phyloP scores from a whole-genome alignment of 2,113 vertebrate species.

The Campylomormyrus numenius region DNA sequence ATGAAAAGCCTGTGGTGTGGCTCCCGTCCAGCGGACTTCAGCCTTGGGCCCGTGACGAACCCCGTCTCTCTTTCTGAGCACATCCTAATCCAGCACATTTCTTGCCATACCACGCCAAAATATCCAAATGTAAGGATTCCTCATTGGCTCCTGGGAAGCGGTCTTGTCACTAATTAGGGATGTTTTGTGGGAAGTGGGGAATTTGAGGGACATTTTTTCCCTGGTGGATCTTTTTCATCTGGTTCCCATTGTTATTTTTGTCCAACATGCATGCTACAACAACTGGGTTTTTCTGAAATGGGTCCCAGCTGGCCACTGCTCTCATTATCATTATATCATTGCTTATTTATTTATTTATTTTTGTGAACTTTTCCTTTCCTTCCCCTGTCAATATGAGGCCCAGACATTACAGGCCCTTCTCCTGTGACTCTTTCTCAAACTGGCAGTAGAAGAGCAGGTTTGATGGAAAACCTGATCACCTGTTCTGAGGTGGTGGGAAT shows the following conservation, averaged over 20 bases:
- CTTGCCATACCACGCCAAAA: constrained; percentile 16
- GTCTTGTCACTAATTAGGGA: constrained; percentile 56
- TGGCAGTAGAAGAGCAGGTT: neutral
- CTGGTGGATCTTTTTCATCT: constrained; percentile 51
- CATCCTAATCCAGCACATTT: constrained; percentile 9
- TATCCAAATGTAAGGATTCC: constrained; percentile 47
- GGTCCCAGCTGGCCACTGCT: constrained; percentile 37
- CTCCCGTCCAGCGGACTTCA: neutral
- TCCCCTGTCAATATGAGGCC: neutral
- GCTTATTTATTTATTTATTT: neutral
- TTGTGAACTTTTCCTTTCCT: neutral
- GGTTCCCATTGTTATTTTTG: constrained; percentile 56
- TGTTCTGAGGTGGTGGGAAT: neutral
- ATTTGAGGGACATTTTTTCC: constrained; percentile 41
- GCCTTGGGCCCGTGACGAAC: neutral
- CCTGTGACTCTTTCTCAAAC: neutral
- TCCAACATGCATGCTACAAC: constrained; percentile 36
- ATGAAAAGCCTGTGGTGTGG: neutral
- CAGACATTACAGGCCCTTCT: neutral
- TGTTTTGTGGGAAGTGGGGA: constrained; percentile 51
- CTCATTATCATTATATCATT: neutral
- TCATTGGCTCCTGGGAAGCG: constrained; percentile 41
- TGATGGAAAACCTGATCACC: neutral
- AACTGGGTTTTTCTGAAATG: constrained; percentile 45
- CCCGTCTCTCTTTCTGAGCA: neutral